Base-by-base conservation (phyloP, 1,140 invertebrate species). In the Dreissena polymorpha region DNA sequence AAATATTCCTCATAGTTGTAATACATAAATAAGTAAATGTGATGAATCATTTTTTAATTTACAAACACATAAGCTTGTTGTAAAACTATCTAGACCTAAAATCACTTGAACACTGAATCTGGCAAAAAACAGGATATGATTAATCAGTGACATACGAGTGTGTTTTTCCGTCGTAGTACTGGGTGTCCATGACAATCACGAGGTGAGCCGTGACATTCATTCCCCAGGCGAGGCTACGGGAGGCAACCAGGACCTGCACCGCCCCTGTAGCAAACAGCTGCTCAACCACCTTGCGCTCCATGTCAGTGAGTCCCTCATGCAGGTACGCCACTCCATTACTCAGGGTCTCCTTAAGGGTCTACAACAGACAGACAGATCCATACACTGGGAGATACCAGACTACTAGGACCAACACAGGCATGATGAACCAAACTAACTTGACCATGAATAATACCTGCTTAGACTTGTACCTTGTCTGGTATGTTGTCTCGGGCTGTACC, bases 121-220 rank as follows among this genome's bases (percentile, higher is more conserved):
- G 39, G 39, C n/a, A 39, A 39, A 39, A 2, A 39, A 39, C 39
- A 39, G 2, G 2, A 55, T 53, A 21, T 10, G 8, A 39, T 69
- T 25, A 39, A 53, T 18, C n/a, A 73, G 65, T n/a, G 21, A 90
- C 90, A 89, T 88, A 92, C 84, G 93, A 92, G 87, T 95, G 95
- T 63, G 93, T 93, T 88, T 99, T 98, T 68, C 99, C 99, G 93
- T 99, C 99, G 93, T 99, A 99, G 86, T 95, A 95, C 91, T 99
- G 98, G 0, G 99, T 99, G 90, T 99, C 99, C 96, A 99, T 99
- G 21, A 99, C 96, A 49, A 99, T 95, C 0, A 98, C 98, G 21
- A 99, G 95, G 93, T 99, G 97, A 0, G 97, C 95, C 69, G 95
- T 95, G 49, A 99, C 96, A 51, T 96, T 96, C 67, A 99, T 94